Base-by-base conservation (phyloP, 1,140 invertebrate species). In the Diorhabda carinulata region DNA sequence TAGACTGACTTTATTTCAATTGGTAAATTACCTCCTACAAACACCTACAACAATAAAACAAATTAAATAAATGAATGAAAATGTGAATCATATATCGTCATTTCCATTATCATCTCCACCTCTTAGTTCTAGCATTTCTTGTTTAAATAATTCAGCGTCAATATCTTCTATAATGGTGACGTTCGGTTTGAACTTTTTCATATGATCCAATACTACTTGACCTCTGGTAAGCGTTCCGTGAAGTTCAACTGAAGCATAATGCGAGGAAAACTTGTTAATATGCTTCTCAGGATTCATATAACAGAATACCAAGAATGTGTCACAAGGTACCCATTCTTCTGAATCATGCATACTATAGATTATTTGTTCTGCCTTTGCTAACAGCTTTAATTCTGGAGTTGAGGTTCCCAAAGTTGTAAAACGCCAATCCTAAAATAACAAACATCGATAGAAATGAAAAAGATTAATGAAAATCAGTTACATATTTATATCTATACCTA, bases 151-250 rank as follows among this genome's bases (percentile, higher is more conserved):
- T 62, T 84, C 81, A 2, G 76, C 76, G 70, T 87, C 79, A 5
- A 87, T 78, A 56, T 82, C 73, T 69, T 84, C 81, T 59, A 89
- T 83, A 41, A 89, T 73, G 41, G 77, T 76, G 3, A 85, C 82
- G 78, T 89, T 89, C 4, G 83, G 80, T 52, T 83, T 76, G 5
- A 80, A 80, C 4, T 78, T 77, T 45, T 81, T 78, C 9, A 84
- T 71, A 77, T 87, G 86, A 82, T 88, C 86, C 43, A 89, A 76
- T 0, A 87, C 83, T 69, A 88, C 83, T 78, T 87, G 84, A 2
- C 88, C 88, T 74, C 88, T 81, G 2, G 87, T 88, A 69, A 81
- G 81, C 6, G 71, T 72, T n/a, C 87, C 87, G 60, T 75, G 72
- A 5, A 89, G 78, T 73, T 89, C 87, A 3, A 89, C 84, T 25